These are phyloP conservation scores for Aphelocoma californica DNA, from an alignment of 2,797 vertebrate species.

Conservation along the genomic window DNA sequence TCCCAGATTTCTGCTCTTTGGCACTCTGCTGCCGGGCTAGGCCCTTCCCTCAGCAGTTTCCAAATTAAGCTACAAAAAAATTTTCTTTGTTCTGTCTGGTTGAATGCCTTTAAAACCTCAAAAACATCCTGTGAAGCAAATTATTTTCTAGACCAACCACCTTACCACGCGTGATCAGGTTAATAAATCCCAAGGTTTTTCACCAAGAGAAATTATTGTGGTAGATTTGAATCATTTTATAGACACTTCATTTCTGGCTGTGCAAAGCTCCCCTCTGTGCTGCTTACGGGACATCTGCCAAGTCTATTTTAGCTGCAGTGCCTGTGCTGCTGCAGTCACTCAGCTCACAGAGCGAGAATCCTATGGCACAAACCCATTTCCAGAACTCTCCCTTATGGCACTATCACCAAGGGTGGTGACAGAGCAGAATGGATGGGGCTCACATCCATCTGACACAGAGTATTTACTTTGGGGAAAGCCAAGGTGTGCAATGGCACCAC, in stretches of 20 bases:
- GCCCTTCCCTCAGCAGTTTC: not conserved
- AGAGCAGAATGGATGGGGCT: not conserved
- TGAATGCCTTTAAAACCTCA: not conserved
- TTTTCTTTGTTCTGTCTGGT: not conserved
- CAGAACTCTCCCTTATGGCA: fast-evolving
- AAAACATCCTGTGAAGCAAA: not conserved
- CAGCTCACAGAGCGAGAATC: not conserved
- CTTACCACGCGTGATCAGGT: not conserved
- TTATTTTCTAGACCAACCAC: not conserved
- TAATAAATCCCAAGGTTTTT: not conserved
- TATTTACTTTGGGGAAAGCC: not conserved
- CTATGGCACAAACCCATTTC: fast-evolving
- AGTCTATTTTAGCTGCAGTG: not conserved
- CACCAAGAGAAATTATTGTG: not conserved
- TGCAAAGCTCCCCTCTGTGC: not conserved
- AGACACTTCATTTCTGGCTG: not conserved
- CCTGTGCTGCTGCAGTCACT: not conserved
- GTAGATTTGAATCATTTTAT: not conserved
- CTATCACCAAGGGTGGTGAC: fast-evolving
- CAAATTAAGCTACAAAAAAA: not conserved
- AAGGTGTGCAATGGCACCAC: not conserved
- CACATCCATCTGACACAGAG: fast-evolving
- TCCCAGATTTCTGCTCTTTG: not conserved
- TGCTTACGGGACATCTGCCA: not conserved
- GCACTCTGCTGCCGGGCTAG: not conserved